Evolutionary conservation across 2,113 vertebrate species (phyloP).

Genomic region (Strigops habroptila): DNA sequence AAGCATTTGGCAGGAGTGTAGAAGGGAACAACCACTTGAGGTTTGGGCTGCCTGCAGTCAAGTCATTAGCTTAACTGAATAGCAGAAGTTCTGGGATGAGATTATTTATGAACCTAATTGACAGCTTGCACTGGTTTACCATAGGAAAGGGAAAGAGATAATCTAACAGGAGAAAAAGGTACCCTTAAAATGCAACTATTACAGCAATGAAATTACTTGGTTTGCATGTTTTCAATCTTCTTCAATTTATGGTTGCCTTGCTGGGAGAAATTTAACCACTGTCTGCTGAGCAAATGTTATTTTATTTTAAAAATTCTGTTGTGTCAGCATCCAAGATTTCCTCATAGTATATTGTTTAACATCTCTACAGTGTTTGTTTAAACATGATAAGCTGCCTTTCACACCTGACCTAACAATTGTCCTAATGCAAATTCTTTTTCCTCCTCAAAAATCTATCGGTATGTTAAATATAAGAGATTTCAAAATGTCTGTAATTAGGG

Average conservation of each 20-base stretch:
- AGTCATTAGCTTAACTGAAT: slow-evolving; percentile 24
- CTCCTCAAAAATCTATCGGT: neutral
- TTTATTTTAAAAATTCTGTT: neutral
- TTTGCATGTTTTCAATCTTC: neutral
- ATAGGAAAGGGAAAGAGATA: neutral
- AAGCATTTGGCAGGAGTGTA: neutral
- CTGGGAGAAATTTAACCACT: slow-evolving; percentile 3
- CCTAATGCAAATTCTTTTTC: neutral
- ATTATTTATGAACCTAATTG: slow-evolving; percentile 29
- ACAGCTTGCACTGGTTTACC: neutral
- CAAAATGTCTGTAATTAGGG: neutral
- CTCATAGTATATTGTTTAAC: neutral
- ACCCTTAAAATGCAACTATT: neutral
- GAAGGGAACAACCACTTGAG: neutral
- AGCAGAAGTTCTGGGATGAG: slow-evolving; percentile 11
- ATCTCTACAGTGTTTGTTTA: neutral
- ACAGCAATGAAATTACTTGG: neutral
- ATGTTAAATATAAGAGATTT: neutral
- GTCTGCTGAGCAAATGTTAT: neutral
- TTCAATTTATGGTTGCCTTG: neutral
- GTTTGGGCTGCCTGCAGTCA: slow-evolving; percentile 7
- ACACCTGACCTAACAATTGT: neutral
- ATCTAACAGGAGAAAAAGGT: neutral
- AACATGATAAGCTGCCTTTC: neutral
- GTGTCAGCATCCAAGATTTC: neutral